Base-by-base conservation (phyloP, 2,797 vertebrate species). In the Gobio occitaniae region DNA sequence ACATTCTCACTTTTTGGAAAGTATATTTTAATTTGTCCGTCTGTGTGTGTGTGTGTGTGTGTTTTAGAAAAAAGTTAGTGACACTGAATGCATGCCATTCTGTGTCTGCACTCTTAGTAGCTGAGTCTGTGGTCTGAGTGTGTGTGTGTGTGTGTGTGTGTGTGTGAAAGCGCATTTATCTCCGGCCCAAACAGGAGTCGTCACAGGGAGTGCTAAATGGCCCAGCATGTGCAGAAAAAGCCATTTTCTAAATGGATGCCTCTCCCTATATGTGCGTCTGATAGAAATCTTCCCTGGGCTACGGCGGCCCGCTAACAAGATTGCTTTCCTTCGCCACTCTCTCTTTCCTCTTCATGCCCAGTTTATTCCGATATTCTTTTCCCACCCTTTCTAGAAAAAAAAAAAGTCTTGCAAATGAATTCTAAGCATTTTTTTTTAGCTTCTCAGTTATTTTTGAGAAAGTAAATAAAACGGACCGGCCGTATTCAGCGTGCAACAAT, bases 231-330 rank as follows among this genome's bases (percentile, higher is more conserved):
- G 93, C 94, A 91, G 94, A 95, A 95, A 89, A 95, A 95, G 93
- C 94, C 92, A 95, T 96, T 96, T 96, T 95, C 94, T 95, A 96
- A 96, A 95, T 95, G 95, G 95, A 95, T 95, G 95, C 94, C 93
- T 95, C 93, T 94, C 92, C 93, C 92, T 92, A 92, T 95, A 94
- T 91, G 91, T 95, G 94, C 92, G 91, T 93, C 93, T 95, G 95
- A 95, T 95, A 92, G 94, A 95, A 95, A 95, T 95, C 94, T 94
- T 95, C 94, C 93, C 92, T 92, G 92, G 93, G 94, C 93, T 92
- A 94, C 88, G 88, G 90, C 68, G 90, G 93, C 92, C 80, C 94
- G 92, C 93, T 95, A 94, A 95, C 93, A 94, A 95, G 94, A 94
- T 94, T 94, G 94, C 92, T 93, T 94, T 93, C 92, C 92, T 91